Percentiles rank a stretch among this genome's conserved stretches.
Conservation (phyloP, 2,113 vertebrate genomes). For the Theropithecus gelada region DNA sequence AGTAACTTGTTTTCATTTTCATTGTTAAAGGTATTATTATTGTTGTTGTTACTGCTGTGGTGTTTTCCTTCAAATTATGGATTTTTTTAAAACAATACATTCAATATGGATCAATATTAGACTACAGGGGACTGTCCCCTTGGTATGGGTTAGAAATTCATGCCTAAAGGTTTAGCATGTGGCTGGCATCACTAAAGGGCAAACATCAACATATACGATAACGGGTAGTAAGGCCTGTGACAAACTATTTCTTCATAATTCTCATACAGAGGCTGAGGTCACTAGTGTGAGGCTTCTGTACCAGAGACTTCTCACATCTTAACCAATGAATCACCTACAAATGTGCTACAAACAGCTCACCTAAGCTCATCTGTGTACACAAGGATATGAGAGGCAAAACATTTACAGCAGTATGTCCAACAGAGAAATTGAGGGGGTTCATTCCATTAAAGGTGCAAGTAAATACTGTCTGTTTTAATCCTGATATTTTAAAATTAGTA, state of each 20-base stretch:
- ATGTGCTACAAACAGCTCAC: not conserved
- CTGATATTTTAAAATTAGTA: not conserved
- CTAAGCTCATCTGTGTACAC: not conserved
- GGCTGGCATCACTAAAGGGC: not conserved
- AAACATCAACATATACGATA: not conserved
- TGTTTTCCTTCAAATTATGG: not conserved
- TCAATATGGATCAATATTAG: not conserved
- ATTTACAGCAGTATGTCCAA: not conserved
- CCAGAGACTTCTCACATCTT: not conserved
- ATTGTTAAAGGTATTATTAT: not conserved
- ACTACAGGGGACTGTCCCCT: not conserved
- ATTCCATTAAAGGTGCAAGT: not conserved
- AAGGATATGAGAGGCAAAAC: not conserved
- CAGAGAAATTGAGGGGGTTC: not conserved
- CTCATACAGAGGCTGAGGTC: not conserved
- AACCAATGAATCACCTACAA: not conserved
- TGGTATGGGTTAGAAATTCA: not conserved
- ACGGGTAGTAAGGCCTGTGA: not conserved
- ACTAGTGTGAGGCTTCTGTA: not conserved
- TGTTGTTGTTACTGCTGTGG: not conserved
- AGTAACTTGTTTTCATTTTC: not conserved
- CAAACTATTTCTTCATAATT: not conserved
- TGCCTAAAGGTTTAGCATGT: not conserved
- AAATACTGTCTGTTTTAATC: not conserved
- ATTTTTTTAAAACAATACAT: constrained; percentile 44